Conservation (phyloP, 2,113 vertebrate genomes). For the Reinhardtius hippoglossoides region DNA sequence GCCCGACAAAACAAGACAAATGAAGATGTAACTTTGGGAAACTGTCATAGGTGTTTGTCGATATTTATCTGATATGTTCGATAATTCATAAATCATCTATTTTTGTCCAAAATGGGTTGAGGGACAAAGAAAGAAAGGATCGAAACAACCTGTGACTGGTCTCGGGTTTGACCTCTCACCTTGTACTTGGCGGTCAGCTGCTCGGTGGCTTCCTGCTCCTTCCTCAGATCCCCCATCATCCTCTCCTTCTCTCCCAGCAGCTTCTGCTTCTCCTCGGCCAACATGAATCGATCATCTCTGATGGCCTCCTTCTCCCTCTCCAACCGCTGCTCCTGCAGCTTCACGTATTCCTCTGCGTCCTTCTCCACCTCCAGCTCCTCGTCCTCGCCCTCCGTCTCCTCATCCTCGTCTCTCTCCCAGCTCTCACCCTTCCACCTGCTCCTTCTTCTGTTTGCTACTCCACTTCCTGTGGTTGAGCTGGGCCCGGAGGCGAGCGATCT, state of each 20-base stretch:
- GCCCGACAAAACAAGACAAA: too few relatives aligned
- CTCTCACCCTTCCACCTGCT: constrained; percentile 84
- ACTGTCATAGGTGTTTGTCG: too few relatives aligned
- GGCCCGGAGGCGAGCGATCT: constrained; percentile 92
- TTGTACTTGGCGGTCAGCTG: constrained; percentile 95
- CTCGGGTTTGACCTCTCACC: constrained; percentile 76
- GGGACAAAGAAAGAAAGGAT: neutral
- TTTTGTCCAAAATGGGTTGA: too few relatives aligned
- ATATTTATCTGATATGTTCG: too few relatives aligned
- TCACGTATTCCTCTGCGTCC: constrained; percentile 89
- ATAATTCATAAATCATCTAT: too few relatives aligned
- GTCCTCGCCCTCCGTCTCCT: constrained; percentile 79
- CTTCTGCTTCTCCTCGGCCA: constrained; percentile 94
- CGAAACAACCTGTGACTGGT: neutral
- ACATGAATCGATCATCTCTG: constrained; percentile 90
- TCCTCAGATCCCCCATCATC: constrained; percentile 94
- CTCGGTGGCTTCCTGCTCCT: constrained; percentile 93
- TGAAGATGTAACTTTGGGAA: too few relatives aligned
- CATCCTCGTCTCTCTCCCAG: constrained; percentile 60
- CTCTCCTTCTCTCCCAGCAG: constrained; percentile 96
- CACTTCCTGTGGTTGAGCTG: constrained; percentile 90
- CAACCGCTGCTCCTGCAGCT: constrained; percentile 92
- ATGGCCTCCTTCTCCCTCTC: constrained; percentile 95
- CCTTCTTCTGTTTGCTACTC: constrained; percentile 86
- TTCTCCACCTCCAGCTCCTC: constrained; percentile 76